Evolutionary conservation across 2,113 vertebrate species (phyloP), one percentile per base, ranked within the genome.

Genomic region (Phrynosoma platyrhinos): DNA sequence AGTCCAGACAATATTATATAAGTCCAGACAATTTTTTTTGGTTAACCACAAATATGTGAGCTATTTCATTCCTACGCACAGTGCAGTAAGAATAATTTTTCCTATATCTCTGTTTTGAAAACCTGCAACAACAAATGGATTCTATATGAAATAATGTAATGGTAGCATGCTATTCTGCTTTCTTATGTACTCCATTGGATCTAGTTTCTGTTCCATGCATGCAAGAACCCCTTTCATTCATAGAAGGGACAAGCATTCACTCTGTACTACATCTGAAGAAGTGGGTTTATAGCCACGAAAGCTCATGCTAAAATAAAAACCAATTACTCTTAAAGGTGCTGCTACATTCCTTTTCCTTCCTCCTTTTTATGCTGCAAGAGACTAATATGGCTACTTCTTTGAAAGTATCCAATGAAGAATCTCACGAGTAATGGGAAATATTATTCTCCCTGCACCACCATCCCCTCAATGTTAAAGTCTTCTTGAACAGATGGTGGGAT

Each of bases 1-100:
- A 96, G 92, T 90, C 21, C 75, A 78, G 81, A 66, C 81, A 88
- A 83, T 88, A 68, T 83, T 92, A 76, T 92, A 85, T 93, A 95
- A 96, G 93, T 91, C 88, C 92, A 93, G 92, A 94, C 89, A 74
- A 88, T 91, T 89, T 93, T 94, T 88, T 91, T 84, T 93, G 96
- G 94, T 90, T 94, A 96, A 95, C 96, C 96, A 96, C 96, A 97
- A 96, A 94, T 95, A 96, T 97, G 95, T 95, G 91, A 95, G 95
- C 96, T 96, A 97, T 97, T 97, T 96, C 94, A 95, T 96, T 95
- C 94, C 95, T 94, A 93, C 91, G 96, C 96, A 93, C 96, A 96
- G 90, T 93, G 94, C 96, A 95, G 94, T 94, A 92, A 94, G 95
- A 97, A 91, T 95, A 93, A 93, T 95, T 94, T 94, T 94, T 95